phyloP scores from a whole-genome alignment of 2,113 vertebrate species.

The Scopus umbretta region DNA sequence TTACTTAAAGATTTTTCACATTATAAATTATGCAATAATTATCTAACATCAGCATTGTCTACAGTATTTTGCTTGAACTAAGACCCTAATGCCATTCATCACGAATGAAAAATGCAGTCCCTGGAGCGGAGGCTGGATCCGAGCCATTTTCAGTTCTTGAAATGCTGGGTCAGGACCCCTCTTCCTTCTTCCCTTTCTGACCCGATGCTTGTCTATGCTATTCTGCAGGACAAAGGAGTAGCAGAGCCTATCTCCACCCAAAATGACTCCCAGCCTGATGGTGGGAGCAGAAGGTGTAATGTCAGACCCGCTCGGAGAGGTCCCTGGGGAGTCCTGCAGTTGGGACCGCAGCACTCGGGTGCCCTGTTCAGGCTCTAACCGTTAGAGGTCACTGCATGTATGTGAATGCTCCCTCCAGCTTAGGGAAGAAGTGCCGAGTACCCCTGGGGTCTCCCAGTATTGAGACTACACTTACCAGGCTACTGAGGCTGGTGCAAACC shows the following conservation, averaged over 20 bases:
- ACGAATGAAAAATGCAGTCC: not conserved
- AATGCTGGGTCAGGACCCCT: not conserved
- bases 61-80: slow-evolving; percentile 31
- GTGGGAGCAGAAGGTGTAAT: not conserved
- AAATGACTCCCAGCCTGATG: not conserved
- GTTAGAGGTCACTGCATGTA: not conserved
- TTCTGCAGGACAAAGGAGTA: not conserved
- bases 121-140: not conserved
- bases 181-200: not conserved
- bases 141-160: not conserved
- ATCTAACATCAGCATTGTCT: slow-evolving; percentile 26
- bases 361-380: not conserved
- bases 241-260: not conserved
- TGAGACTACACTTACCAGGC: not conserved
- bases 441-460: not conserved
- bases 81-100: slow-evolving; percentile 5
- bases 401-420: not conserved
- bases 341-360: accelerated
- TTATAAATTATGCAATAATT: slow-evolving; percentile 49
- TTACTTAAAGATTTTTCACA: not conserved
- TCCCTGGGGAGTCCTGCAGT: not conserved
- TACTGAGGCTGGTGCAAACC: not conserved
- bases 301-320: not conserved
- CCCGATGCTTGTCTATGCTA: accelerated
- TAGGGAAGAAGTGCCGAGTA: not conserved